phyloP scores from a whole-genome alignment of 2,113 vertebrate species.

The Addax nasomaculatus region DNA sequence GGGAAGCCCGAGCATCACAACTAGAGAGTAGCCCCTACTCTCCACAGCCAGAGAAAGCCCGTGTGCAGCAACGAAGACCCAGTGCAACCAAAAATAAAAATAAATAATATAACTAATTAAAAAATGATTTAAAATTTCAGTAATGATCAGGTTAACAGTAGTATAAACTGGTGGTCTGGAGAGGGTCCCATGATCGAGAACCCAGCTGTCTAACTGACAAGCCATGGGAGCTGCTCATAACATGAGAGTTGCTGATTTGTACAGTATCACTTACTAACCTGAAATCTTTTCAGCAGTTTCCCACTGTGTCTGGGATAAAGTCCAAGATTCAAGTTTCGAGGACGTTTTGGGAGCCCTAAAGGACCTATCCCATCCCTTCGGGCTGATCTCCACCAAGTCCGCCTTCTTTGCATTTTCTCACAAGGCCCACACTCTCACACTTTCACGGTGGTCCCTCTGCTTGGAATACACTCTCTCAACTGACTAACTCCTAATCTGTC shows the following conservation, averaged over 20 bases:
- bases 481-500: not conserved
- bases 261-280: not conserved
- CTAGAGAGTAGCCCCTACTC: not conserved
- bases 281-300: not conserved
- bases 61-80: not conserved
- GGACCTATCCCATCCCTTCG: not conserved
- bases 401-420: not conserved
- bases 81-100: not conserved
- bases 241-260: not conserved
- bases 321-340: not conserved
- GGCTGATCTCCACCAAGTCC: not conserved
- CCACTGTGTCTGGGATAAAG: not conserved
- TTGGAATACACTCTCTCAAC: not conserved
- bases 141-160: not conserved
- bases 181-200: not conserved
- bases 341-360: not conserved
- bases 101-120: not conserved
- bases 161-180: not conserved
- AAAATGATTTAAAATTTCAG: not conserved
- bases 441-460: not conserved
- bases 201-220: not conserved
- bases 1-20: accelerated
- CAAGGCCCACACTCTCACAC: not conserved
- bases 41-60: not conserved
- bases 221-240: not conserved